Percentiles rank a stretch among this genome's conserved stretches.
Conservation (phyloP, 2,888 invertebrate genomes). For the Thymelicus sylvestris region DNA sequence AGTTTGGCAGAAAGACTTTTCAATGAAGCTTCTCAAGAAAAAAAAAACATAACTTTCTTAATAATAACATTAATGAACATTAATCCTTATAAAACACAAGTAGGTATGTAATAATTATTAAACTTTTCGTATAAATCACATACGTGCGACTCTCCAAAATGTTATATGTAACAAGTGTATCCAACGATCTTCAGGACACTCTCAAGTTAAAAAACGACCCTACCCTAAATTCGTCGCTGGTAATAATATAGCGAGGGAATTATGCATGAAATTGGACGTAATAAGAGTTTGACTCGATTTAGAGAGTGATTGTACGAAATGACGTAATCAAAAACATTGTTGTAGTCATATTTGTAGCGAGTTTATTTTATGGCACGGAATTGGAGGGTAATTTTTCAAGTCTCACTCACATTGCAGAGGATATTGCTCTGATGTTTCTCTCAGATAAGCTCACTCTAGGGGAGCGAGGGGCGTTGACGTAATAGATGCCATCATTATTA, state of each 20-base stretch:
- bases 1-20: neutral
- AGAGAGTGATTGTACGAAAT: conserved; percentile 38
- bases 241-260: conserved; percentile 22
- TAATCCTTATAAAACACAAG: neutral
- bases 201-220: conserved; percentile 23
- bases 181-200: conserved; percentile 27
- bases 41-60: neutral
- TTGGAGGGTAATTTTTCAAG: conserved; percentile 33
- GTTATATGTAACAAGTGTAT: conserved; percentile 23
- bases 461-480: conserved; percentile 12
- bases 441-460: conserved; percentile 18
- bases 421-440: conserved; percentile 31
- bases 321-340: conserved; percentile 41
- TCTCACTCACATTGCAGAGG: conserved; percentile 30
- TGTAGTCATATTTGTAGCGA: conserved; percentile 31
- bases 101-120: neutral
- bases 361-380: conserved; percentile 30
- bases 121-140: neutral
- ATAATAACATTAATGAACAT: no score
- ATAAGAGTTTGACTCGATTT: conserved; percentile 39
- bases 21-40: neutral
- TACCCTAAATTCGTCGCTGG: conserved; percentile 14
- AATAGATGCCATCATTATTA: conserved; percentile 34
- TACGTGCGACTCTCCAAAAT: conserved; percentile 9
- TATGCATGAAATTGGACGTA: conserved; percentile 37